Base-by-base conservation (phyloP, 2,888 invertebrate species). In the Leptodirus hochenwartii region DNA sequence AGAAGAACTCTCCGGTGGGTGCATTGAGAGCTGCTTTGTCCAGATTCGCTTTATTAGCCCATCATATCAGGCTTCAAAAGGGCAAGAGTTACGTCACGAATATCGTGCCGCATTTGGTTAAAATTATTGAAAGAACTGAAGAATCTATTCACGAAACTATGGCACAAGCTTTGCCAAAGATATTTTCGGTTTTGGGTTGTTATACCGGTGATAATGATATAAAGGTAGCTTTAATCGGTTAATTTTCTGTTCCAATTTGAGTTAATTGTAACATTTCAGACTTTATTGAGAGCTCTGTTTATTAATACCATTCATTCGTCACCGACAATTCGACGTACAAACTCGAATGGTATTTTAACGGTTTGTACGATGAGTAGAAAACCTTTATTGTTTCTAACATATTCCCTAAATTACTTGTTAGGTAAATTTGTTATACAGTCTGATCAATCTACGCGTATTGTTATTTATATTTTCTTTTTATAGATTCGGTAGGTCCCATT, bases 361-460 rank as follows among this genome's bases (percentile, higher is more conserved):
- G 64, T 88, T 31, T 84, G 87, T 54, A 64, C 76, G 35, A 69
- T 84, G 56, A 74, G 75, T 37, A 64, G 79, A 30, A 82, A 81
- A 49, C 67, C 71, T 3, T 53, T 56, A 34, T 55, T 67, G 38
- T 78, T 79, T 54, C 54, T 73, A 36, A 61, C 65, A 2, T 66
- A 77, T 46, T 62, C 79, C n/a, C 59, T 80, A 13, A 64, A 66
- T 34, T 57, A 64, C 39, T 52, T 75, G 25, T 49, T 73, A 45
- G 73, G 66, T 66, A 48, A 45, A 41, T 38, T 11, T 17, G 8
- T 11, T 29, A 15, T 24, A 20, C 25, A 24, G 8, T 24, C 10
- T 9, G 5, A 27, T 27, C 8, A 8, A 6, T 14, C 5, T 10
- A 27, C 5, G 12, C 6, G 6, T 5, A 27, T 14, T 5, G 27